Percentiles rank a stretch among this genome's conserved stretches.
Evolutionary conservation across 2,113 vertebrate species (phyloP).

Genomic region (Heloderma charlesbogerti): DNA sequence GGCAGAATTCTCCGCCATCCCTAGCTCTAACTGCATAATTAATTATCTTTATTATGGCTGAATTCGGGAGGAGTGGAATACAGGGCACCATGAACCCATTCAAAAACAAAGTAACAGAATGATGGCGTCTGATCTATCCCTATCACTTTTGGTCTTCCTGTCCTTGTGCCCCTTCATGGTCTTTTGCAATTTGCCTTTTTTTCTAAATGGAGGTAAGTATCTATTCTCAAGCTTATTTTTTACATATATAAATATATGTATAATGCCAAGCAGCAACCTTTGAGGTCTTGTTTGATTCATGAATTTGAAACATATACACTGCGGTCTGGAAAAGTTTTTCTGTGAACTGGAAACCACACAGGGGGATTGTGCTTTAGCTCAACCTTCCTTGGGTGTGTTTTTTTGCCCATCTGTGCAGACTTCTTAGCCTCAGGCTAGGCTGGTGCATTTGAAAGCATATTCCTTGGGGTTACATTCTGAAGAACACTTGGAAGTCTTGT

Average conservation of each 20-base stretch:
- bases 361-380: slow-evolving; percentile 1
- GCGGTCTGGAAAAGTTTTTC: neutral
- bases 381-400: neutral
- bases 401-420: neutral
- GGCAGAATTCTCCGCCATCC: too few species aligned
- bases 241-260: neutral
- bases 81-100: neutral
- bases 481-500: neutral
- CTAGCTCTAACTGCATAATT: neutral
- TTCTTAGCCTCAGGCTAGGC: slow-evolving; percentile 9
- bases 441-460: fast-evolving
- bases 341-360: neutral
- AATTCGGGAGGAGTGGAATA: neutral
- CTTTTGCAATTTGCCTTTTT: neutral
- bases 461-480: slow-evolving; percentile 6
- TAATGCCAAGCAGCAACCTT: neutral
- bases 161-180: neutral
- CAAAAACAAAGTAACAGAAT: fast-evolving
- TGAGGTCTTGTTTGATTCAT: neutral
- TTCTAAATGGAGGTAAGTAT: neutral
- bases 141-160: neutral
- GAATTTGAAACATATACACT: neutral
- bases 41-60: neutral
- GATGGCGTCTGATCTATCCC: neutral
- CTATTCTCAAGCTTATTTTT: neutral